Evolutionary conservation across 1,140 invertebrate species (phyloP), one percentile per base, ranked within the genome.

Genomic region (Eulimnadia texana): DNA sequence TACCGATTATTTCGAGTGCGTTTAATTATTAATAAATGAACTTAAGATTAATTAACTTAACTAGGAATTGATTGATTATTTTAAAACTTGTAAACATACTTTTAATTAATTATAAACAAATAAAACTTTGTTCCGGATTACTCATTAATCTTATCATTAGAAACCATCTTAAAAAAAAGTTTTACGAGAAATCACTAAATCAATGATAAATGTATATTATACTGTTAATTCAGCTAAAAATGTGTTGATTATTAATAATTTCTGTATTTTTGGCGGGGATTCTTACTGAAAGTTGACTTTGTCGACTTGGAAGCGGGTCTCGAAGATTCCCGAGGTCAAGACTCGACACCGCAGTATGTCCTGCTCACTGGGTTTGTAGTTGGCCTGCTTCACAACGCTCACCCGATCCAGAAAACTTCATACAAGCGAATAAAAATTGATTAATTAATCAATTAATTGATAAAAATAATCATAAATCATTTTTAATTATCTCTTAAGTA

Each of bases 201-300:
- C 33, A 42, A 42, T 42, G 33, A 42, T n/a, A n/a, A n/a, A n/a
- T n/a, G n/a, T n/a, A n/a, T n/a, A n/a, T n/a, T n/a, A n/a, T n/a
- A n/a, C n/a, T n/a, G n/a, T n/a, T n/a, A n/a, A n/a, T n/a, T n/a
- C n/a, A n/a, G n/a, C n/a, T n/a, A n/a, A n/a, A n/a, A n/a, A n/a
- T n/a, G n/a, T n/a, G n/a, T n/a, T n/a, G n/a, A n/a, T n/a, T 54
- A 22, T 23, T 3, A 54, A 9, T 6, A 54, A 10, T 16, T 13
- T 16, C 23, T 13, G 9, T 25, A 52, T 23, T 25, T 1, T 16
- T 25, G 28, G 13, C 28, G 3, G 52, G 9, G 3, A 11, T 69
- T 92, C 94, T 93, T 81, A 99, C 96, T 99, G 96, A 83, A 99
- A 99, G 83, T 98, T 97, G 73, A 99, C 96, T 93, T 98, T 99